Conservation (phyloP, 2,113 vertebrate genomes). For the Tragelaphus scriptus region DNA sequence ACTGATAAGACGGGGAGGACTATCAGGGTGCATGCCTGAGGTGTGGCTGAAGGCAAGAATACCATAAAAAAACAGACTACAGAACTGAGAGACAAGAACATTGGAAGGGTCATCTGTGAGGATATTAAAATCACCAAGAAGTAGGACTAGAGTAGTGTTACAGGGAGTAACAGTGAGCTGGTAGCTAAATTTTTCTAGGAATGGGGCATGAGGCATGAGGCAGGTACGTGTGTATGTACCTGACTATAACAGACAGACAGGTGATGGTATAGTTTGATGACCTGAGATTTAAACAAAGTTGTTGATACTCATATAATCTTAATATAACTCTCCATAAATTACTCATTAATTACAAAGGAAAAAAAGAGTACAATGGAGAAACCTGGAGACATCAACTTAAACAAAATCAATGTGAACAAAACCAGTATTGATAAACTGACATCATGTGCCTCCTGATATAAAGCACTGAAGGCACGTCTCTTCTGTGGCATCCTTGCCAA, state of each 20-base stretch:
- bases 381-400: neutral
- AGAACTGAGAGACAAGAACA: slow-evolving; percentile 12
- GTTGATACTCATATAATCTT: slow-evolving; percentile 8
- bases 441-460: neutral
- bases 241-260: neutral
- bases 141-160: neutral
- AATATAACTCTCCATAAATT: neutral
- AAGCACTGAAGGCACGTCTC: neutral
- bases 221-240: neutral
- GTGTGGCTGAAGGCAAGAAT: neutral
- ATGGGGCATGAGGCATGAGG: neutral
- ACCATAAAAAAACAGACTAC: neutral
- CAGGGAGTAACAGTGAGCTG: neutral
- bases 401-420: neutral
- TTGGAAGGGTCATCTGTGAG: neutral
- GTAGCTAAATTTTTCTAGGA: neutral
- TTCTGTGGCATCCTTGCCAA: neutral
- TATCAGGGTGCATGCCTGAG: neutral
- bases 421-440: neutral
- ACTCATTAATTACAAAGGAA: slow-evolving; percentile 15
- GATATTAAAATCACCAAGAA: neutral
- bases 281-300: neutral
- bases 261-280: neutral
- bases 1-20: neutral
- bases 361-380: neutral